These are phyloP conservation scores for Actinostola sp. DNA, from an alignment of 92 coral and sea anemone species.

Conservation along the genomic window DNA sequence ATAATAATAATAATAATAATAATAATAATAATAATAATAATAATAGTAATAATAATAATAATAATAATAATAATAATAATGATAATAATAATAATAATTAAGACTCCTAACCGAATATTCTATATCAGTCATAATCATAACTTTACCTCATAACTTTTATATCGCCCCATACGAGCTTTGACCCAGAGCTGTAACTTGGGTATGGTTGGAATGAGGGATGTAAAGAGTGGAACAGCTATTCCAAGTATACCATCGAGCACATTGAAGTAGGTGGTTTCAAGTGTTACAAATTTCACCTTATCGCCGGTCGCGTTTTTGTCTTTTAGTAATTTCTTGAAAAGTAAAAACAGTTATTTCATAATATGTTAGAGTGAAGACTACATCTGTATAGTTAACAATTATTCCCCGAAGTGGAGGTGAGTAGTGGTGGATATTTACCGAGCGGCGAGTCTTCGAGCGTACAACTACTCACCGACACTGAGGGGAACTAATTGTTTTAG, in stretches of 20 bases:
- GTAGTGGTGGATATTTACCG: no score
- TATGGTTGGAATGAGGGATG: constrained; percentile 3
- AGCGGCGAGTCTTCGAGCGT: no score
- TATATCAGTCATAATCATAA: neutral
- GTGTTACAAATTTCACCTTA: neutral
- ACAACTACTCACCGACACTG: no score
- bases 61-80: no score
- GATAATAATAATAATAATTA: no score
- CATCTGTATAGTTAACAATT: no score
- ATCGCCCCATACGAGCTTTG: constrained; percentile 10
- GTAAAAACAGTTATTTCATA: neutral
- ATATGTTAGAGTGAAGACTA: neutral
- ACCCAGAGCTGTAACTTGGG: constrained; percentile 9
- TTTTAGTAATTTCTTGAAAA: neutral
- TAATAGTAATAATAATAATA: no score
- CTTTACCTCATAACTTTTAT: constrained; percentile 12
- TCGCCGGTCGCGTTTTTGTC: constrained; percentile 4
- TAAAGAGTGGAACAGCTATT: neutral
- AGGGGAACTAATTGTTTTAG: no score
- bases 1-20: no score
- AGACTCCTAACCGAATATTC: no score
- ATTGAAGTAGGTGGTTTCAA: constrained; percentile 15
- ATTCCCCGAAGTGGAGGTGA: no score
- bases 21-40: no score
- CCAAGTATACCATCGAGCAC: constrained; percentile 16